These are phyloP conservation scores for Eupithecia tripunctaria DNA, from an alignment of 2,888 invertebrate genomes.

Conservation along the genomic window DNA sequence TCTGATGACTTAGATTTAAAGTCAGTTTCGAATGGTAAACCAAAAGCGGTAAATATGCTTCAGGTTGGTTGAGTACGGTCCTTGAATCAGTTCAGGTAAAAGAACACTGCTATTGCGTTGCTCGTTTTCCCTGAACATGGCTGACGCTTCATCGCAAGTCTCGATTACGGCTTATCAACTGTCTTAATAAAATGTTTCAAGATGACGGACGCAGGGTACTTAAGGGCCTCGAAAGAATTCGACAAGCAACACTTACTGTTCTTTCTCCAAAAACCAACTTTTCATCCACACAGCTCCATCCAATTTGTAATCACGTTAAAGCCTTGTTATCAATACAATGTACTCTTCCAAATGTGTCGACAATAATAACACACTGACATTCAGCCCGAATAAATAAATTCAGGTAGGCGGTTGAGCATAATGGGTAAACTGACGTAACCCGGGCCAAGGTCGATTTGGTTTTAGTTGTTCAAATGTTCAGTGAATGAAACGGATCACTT, in stretches of 20 bases:
- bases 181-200: background rate
- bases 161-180: background rate
- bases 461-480: slow-evolving; percentile 27
- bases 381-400: slow-evolving; percentile 9
- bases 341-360: background rate
- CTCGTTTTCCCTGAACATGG: too few species aligned
- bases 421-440: slow-evolving; percentile 25
- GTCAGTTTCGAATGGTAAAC: background rate
- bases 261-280: background rate
- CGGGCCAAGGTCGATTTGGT: slow-evolving; percentile 25
- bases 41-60: too few species aligned
- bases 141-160: too few species aligned
- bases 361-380: slow-evolving; percentile 6
- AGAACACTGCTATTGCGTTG: too few species aligned
- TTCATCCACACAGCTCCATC: background rate
- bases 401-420: slow-evolving; percentile 18
- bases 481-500: slow-evolving; percentile 27
- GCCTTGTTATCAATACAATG: background rate
- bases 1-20: background rate
- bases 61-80: too few species aligned
- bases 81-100: too few species aligned
- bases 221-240: too few species aligned
- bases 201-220: background rate
- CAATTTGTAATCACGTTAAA: background rate
- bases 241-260: background rate